phyloP scores from a whole-genome alignment of 2,113 vertebrate genomes.

The Oncorhynchus masou region DNA sequence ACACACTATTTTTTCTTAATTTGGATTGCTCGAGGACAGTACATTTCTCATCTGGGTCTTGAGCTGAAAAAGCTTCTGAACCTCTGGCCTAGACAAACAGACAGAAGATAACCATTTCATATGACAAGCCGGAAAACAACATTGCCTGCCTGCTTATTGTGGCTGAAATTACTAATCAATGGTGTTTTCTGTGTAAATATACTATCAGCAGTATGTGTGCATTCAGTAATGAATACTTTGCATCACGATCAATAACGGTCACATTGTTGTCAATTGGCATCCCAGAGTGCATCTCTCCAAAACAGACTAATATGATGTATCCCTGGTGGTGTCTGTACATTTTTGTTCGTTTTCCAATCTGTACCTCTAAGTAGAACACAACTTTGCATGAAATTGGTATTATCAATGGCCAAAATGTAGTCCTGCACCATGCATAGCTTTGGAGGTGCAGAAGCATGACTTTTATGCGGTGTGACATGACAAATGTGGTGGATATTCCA shows the following conservation, averaged over 20 bases:
- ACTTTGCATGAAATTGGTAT: constrained; percentile 49
- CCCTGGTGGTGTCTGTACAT: constrained; percentile 38
- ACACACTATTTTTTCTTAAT: too few relatives aligned
- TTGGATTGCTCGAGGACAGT: too few relatives aligned
- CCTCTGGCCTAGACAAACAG: neutral
- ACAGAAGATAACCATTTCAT: constrained; percentile 4
- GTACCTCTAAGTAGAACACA: constrained; percentile 38
- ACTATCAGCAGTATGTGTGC: constrained; percentile 2
- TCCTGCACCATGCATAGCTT: constrained; percentile 17
- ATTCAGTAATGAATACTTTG: too few relatives aligned
- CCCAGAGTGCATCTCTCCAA: constrained; percentile 9
- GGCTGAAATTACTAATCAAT: too few relatives aligned
- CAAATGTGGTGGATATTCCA: constrained; percentile 52
- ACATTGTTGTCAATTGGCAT: constrained; percentile 9
- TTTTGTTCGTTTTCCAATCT: constrained; percentile 50
- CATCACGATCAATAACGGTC: too few relatives aligned
- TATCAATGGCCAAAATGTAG: constrained; percentile 28
- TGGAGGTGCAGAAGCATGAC: constrained; percentile 33
- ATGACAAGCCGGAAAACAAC: too few relatives aligned
- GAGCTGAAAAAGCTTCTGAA: too few relatives aligned
- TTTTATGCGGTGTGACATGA: constrained; percentile 51
- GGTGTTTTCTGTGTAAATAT: neutral
- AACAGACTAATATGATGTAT: constrained; percentile 47
- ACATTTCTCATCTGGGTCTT: too few relatives aligned
- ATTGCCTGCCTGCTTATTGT: constrained; percentile 16